phyloP scores from a whole-genome alignment of 1,140 invertebrate genomes.

The honey bee (Apis mellifera) region DNA sequence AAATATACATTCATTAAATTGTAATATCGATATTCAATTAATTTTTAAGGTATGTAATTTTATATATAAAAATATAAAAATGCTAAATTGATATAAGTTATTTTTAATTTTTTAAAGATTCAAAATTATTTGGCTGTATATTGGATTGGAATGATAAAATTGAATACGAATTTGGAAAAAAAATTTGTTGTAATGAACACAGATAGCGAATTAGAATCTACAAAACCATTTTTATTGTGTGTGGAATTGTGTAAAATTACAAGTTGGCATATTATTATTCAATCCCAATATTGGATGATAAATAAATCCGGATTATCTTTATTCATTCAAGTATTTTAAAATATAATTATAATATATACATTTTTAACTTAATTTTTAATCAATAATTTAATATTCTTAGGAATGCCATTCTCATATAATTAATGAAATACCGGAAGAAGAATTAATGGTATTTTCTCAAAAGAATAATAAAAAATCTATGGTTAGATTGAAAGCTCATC shows the following conservation, averaged over 20 bases:
- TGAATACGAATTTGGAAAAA: constrained; percentile 86
- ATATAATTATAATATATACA: neutral
- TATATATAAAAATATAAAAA: neutral
- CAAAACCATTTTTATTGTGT: constrained; percentile 86
- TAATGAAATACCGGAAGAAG: constrained; percentile 85
- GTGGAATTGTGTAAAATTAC: constrained; percentile 85
- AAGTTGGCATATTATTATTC: constrained; percentile 86
- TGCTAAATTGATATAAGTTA: constrained; percentile 1
- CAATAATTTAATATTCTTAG: constrained; percentile 68
- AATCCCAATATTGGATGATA: constrained; percentile 94
- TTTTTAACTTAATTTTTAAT: neutral
- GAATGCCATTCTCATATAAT: constrained; percentile 86
- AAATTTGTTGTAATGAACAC: constrained; percentile 86
- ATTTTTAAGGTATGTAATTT: constrained; percentile 82
- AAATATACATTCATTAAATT: constrained; percentile 86
- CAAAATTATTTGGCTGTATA: constrained; percentile 85
- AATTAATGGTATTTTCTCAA: constrained; percentile 87
- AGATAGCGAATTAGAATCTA: constrained; percentile 85
- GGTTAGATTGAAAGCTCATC: constrained; percentile 85
- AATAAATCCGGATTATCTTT: constrained; percentile 92
- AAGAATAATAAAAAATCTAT: constrained; percentile 85
- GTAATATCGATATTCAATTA: constrained; percentile 83
- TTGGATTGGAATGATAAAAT: constrained; percentile 87
- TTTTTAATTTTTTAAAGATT: constrained; percentile 75
- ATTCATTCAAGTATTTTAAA: constrained; percentile 85